These are phyloP conservation scores for Vannuccia rotundouncinata DNA, from an alignment of 2,888 invertebrate species.

Conservation along the genomic window DNA sequence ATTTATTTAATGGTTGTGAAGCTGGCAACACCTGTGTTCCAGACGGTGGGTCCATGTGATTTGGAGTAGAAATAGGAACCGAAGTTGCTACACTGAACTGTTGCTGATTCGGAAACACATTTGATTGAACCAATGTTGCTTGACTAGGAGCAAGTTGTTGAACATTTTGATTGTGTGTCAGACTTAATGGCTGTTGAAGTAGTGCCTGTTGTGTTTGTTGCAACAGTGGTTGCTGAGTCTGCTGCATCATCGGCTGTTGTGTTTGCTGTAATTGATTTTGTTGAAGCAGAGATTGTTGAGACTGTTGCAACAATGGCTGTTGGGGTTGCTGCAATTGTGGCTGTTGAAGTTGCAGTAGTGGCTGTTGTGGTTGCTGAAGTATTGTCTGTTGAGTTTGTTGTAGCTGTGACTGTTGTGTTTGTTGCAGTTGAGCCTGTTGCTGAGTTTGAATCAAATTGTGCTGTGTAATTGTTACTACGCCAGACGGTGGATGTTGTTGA, in stretches of 20 bases:
- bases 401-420: neutral
- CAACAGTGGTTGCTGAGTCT: neutral
- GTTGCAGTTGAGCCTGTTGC: neutral
- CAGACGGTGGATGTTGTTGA: neutral
- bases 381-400: neutral
- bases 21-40: neutral
- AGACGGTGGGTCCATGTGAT: neutral
- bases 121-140: neutral
- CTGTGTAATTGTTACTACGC: neutral
- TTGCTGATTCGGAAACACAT: neutral
- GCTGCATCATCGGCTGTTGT: neutral
- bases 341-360: neutral
- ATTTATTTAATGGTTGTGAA: neutral
- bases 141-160: neutral
- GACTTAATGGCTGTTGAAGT: too few species aligned
- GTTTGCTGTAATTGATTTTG: too few species aligned
- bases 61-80: neutral
- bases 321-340: neutral
- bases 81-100: neutral
- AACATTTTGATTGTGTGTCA: too few species aligned
- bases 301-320: neutral
- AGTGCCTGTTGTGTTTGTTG: neutral
- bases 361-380: neutral
- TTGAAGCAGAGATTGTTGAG: neutral
- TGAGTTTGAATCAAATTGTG: constrained; percentile 1